Conservation (phyloP, 2,113 vertebrate genomes). For the Pangasianodon gigas region DNA sequence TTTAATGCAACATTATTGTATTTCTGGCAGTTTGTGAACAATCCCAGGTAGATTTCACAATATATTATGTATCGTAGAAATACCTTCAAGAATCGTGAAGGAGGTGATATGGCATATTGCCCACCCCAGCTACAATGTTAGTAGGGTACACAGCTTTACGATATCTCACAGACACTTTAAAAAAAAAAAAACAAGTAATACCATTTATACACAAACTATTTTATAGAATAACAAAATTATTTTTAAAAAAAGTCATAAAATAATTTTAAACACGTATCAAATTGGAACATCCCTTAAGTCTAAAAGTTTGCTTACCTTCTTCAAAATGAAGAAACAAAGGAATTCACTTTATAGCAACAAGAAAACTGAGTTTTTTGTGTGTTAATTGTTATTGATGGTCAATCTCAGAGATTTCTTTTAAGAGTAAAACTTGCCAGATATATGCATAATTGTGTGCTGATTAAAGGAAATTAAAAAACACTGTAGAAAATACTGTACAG, state of each 20-base stretch:
- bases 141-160: no score
- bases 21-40: neutral
- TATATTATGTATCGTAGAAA: neutral
- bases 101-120: no score
- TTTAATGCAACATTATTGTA: no score
- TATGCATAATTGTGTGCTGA: no score
- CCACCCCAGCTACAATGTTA: no score
- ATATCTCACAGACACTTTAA: no score
- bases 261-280: neutral
- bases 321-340: neutral
- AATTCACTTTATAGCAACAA: neutral
- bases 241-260: no score
- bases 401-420: neutral
- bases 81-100: no score
- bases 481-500: neutral
- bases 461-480: neutral
- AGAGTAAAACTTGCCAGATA: neutral
- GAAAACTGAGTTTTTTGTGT: neutral
- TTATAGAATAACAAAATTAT: neutral
- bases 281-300: no score
- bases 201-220: no score
- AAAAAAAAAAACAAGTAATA: no score
- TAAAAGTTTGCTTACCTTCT: neutral
- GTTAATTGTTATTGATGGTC: neutral
- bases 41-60: neutral